Evolutionary conservation across 2,797 vertebrate genomes (phyloP), one percentile per base, ranked within the genome.

Genomic region (Pampus argenteus): DNA sequence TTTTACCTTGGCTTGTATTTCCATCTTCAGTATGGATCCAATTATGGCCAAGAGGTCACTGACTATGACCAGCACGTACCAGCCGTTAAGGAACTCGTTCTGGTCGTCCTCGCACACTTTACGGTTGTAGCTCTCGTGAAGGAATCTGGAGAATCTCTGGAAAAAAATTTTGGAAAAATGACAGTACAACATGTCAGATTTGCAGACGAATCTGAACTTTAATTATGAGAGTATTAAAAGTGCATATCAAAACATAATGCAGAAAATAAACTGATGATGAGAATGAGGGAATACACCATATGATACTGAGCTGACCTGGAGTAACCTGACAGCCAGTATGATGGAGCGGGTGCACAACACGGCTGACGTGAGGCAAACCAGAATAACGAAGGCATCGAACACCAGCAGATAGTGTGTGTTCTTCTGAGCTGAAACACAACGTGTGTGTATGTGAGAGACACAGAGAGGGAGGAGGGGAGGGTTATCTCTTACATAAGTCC

Each of bases 11-110:
- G 95, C 94, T 86, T 98, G 96, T 91, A 99, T 99, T 94, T 98
- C 97, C 95, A 99, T 99, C 90, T 99, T 99, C 83, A 99, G 86
- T 86, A 99, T 92, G 25, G 97, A 98, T 28, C 98, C 98, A 60
- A 95, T 82, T 59, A 99, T 95, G 34, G 98, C 96, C 94, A 99
- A 88, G 25, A 97, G 79, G 82, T 99, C 98, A 2, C 98, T 99
- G 90, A 97, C 65, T 0, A 97, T 98, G 49, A 99, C 94, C 88
- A 99, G 83, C 83, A 98, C 48, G 5, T 99, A 99, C 98, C 98
- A 99, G 29, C 97, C 95, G 0, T 97, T 99, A 67, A 99, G 84
- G 76, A 99, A 99, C 86, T 98, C 95, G 23, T 89, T 85, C 42
- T 92, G 95, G 86, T 98, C 96, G 0, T 95, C 82, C 0, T 95